These are phyloP conservation scores for Acleris holmiana DNA, from an alignment of 2,888 invertebrate genomes.

Conservation along the genomic window DNA sequence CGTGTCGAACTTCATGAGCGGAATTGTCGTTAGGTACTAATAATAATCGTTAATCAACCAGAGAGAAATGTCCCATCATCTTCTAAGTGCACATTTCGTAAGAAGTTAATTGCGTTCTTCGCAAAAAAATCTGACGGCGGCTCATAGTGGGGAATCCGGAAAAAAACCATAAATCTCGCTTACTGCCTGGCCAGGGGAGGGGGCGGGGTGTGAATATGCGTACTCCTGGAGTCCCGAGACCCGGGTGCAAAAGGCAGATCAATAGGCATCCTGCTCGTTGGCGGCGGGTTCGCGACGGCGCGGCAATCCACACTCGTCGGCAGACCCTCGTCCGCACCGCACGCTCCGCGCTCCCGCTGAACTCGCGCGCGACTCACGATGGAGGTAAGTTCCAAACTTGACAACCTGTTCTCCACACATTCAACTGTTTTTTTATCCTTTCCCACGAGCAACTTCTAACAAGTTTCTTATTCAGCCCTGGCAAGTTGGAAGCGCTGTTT, in stretches of 20 bases:
- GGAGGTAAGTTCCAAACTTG: slow-evolving; percentile 33
- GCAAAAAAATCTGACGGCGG: slow-evolving; percentile 44
- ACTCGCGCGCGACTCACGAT: slow-evolving; percentile 10
- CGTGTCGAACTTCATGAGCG: slow-evolving; percentile 7
- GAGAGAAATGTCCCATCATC: slow-evolving; percentile 33
- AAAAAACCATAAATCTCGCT: slow-evolving; percentile 69
- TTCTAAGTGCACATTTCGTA: slow-evolving; percentile 43
- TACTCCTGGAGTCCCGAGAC: slow-evolving; percentile 47
- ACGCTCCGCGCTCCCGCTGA: slow-evolving; percentile 41
- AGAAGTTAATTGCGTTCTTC: slow-evolving; percentile 37
- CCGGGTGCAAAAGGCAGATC: slow-evolving; percentile 70
- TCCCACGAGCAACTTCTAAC: background rate
- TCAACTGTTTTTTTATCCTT: background rate
- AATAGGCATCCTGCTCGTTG: slow-evolving; percentile 62
- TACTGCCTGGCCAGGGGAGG: slow-evolving; percentile 56
- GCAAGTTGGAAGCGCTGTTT: background rate
- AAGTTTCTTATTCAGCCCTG: background rate
- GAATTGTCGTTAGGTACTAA: slow-evolving; percentile 8
- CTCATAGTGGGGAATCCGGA: slow-evolving; percentile 63
- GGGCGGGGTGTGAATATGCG: slow-evolving; percentile 52
- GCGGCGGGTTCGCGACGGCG: slow-evolving; percentile 46
- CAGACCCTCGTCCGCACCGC: slow-evolving; percentile 22
- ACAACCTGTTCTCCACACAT: slow-evolving; percentile 26
- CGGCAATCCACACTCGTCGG: slow-evolving; percentile 45
- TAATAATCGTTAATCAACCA: slow-evolving; percentile 23